A percentile compares a stretch with the other conserved stretches of the same genome.
These are phyloP conservation scores for Parnassius glacialis DNA, from an alignment of 2,888 invertebrate genomes.

Conservation along the genomic window DNA sequence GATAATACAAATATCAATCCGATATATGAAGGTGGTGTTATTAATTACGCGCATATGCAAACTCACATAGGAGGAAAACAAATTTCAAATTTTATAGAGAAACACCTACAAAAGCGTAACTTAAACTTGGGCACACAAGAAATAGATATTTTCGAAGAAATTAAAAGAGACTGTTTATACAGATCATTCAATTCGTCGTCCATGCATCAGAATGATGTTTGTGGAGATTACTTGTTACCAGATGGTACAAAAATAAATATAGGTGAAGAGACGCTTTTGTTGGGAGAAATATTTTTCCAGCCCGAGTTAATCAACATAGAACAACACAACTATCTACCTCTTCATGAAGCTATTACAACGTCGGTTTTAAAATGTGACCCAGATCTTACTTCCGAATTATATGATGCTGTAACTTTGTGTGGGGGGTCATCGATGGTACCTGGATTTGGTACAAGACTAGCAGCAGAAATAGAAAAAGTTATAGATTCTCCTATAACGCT, in stretches of 20 bases:
- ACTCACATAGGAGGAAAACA: slow-evolving; percentile 49
- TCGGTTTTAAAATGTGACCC: slow-evolving; percentile 53
- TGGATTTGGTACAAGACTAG: slow-evolving; percentile 50
- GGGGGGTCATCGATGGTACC: slow-evolving; percentile 56
- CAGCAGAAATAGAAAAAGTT: slow-evolving; percentile 43
- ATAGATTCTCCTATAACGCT: slow-evolving; percentile 42
- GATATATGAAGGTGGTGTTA: slow-evolving; percentile 58
- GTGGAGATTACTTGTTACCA: slow-evolving; percentile 42
- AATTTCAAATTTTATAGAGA: slow-evolving; percentile 43
- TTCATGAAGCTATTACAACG: slow-evolving; percentile 47
- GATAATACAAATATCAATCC: slow-evolving; percentile 53
- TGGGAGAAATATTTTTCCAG: slow-evolving; percentile 55
- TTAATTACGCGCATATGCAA: slow-evolving; percentile 53
- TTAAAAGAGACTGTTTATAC: slow-evolving; percentile 45
- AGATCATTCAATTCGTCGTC: slow-evolving; percentile 42
- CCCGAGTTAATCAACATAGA: slow-evolving; percentile 44
- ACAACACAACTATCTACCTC: slow-evolving; percentile 36
- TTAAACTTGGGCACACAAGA: slow-evolving; percentile 36
- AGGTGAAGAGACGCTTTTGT: slow-evolving; percentile 50
- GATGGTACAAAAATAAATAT: slow-evolving; percentile 51
- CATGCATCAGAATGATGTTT: slow-evolving; percentile 34
- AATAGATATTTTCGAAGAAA: slow-evolving; percentile 39
- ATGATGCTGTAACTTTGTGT: slow-evolving; percentile 47
- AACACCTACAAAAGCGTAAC: slow-evolving; percentile 39
- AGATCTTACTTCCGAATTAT: slow-evolving; percentile 47